These are phyloP conservation scores for Mormyrus proboscirostris DNA, from an alignment of 2,797 vertebrate species.

Conservation along the genomic window DNA sequence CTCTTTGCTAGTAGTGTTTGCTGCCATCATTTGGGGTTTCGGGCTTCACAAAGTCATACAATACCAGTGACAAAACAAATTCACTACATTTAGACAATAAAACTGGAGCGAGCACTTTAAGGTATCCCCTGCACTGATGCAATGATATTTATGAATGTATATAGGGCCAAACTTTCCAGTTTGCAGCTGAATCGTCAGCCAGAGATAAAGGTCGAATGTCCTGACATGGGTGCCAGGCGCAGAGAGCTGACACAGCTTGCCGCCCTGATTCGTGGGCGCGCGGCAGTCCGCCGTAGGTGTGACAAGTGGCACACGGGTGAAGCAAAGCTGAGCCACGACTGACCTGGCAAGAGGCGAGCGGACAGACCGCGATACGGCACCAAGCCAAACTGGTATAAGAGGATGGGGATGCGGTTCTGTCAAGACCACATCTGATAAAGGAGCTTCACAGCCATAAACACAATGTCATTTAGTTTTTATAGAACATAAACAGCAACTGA, in stretches of 20 bases:
- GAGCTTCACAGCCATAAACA: not conserved
- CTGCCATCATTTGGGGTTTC: not conserved
- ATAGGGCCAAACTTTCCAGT: not conserved
- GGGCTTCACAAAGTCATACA: not conserved
- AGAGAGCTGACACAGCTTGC: slow-evolving; percentile 17
- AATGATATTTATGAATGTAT: not conserved
- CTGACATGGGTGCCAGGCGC: slow-evolving; percentile 22
- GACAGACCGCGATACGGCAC: not conserved
- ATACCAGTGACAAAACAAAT: not conserved
- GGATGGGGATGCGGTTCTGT: not conserved
- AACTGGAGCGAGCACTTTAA: not conserved
- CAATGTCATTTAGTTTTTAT: not conserved
- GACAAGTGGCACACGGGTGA: slow-evolving; percentile 31
- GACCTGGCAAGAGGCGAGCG: slow-evolving; percentile 9
- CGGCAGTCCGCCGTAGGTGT: slow-evolving; percentile 28
- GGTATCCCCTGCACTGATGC: not conserved
- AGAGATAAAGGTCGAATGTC: slow-evolving; percentile 29
- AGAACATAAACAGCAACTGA: not conserved
- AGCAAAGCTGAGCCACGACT: slow-evolving; percentile 32
- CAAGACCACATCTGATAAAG: not conserved
- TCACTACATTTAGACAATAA: not conserved
- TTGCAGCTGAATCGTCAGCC: slow-evolving; percentile 26
- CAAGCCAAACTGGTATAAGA: not conserved
- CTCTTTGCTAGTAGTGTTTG: not conserved
- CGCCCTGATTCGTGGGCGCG: slow-evolving; percentile 28